Base-by-base conservation (phyloP, 2,113 vertebrate species). In the Poeciliopsis prolifica region DNA sequence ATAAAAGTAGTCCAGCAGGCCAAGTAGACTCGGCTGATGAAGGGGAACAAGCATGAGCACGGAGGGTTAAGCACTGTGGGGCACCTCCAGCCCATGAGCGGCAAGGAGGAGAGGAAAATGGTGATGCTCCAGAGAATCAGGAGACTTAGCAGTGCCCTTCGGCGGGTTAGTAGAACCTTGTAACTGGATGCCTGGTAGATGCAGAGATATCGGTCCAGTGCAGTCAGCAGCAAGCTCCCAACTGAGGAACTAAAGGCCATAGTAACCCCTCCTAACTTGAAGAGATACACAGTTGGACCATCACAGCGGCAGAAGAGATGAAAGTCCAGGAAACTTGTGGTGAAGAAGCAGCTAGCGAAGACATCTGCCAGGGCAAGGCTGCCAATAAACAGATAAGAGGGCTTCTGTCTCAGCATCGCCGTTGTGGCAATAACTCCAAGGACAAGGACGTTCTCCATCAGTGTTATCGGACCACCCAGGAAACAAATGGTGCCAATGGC, bases 1-100 rank as follows among this genome's bases (percentile, higher is more conserved):
- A 94, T 77, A 54, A 96, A 87, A 65, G 90, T 84, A 37, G 94
- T 82, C 97, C 97, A 99, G 77, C 92, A 92, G 1, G 89, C 84
- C 76, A 95, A 83, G 11, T 97, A 99, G 10, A 17, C 80, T 5
- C 72, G 85, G 40, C 93, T 94, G 70, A 98, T 92, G 42, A 96
- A 94, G 0, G 97, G 97, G 76, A 98, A 97, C 3, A 99, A 94
- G 72, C 85, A 63, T 0, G 96, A 98, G 85, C 97, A 98, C 12
- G 88, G 30, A 0, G 90, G 88, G 0, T 60, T 13, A 2, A 95
- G 85, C 0, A n/a, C 87, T 2, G 95, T 95, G n/a, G 67, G 75
- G 80, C 97, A 99, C 76, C 95, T 96, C 96, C 97, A 97, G 26
- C 97, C 97, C 93, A 97, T 92, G 29, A 98, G 87, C 0, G 97